Percentiles rank a stretch among this genome's conserved stretches.
Conservation (phyloP, 2,888 invertebrate genomes). For the Agrochola macilenta region DNA sequence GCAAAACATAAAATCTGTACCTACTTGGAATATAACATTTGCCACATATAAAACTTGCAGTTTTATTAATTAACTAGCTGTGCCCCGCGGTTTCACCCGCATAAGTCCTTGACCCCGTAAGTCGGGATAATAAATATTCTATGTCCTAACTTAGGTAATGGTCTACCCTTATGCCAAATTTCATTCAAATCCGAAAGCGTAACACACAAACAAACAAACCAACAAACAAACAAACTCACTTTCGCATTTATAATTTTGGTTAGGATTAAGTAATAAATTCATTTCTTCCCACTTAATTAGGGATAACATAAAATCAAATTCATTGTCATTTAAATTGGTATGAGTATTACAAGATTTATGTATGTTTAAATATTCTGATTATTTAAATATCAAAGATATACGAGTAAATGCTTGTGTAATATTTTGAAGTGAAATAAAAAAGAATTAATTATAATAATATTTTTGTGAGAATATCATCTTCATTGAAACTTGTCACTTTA, state of each 20-base stretch:
- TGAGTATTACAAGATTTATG: not conserved
- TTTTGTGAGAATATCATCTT: not conserved
- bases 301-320: not conserved
- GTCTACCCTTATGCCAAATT: too few species aligned
- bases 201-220: too few species aligned
- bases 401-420: not conserved
- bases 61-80: not conserved
- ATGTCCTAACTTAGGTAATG: too few species aligned
- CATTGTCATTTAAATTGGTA: not conserved
- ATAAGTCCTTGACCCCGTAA: too few species aligned
- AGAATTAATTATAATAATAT: not conserved
- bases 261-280: slow-evolving; percentile 15
- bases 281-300: not conserved
- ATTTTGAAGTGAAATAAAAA: not conserved
- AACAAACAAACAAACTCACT: too few species aligned
- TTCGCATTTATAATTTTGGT: too few species aligned
- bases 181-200: too few species aligned
- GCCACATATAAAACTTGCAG: not conserved
- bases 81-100: too few species aligned
- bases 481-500: not conserved
- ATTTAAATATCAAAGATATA: slow-evolving; percentile 2
- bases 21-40: not conserved
- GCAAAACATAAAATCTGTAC: not conserved
- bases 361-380: slow-evolving; percentile 2
- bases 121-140: too few species aligned